Evolutionary conservation across 2,113 vertebrate genomes (phyloP), one percentile per base, ranked within the genome.

Genomic region (Cyprinodon variegatus): DNA sequence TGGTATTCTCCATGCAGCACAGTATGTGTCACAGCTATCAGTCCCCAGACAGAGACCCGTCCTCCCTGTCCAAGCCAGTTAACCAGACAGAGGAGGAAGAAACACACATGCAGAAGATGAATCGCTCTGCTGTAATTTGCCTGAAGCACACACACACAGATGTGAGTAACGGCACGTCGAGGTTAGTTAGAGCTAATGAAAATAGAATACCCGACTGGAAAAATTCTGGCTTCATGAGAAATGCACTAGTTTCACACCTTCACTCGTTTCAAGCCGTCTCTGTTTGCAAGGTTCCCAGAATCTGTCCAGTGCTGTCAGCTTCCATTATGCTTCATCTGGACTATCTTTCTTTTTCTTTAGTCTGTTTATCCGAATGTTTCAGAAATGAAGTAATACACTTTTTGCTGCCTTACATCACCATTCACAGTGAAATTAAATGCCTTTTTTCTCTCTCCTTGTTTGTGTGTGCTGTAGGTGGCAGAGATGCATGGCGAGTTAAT

Each of bases 401-500:
- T 14, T 61, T 3, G 38, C 11, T 57, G 14, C 38, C 14, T 71
- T 4, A 14, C 59, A 71, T 70, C 15, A 20, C 36, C 29, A 61
- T 77, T 4, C 15, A 0, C 3, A 20, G 3, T n/a, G 22, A 59
- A 10, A 80, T 71, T 74, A 41, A 78, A 70, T 43, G 79, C 77
- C 75, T 72, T 64, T 77, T 46, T 74, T 71, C 40, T 61, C 40
- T 63, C n/a, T 77, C 11, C 65, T 14, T 65, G 22, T 65, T n/a
- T 77, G 75, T 73, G 9, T 65, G 20, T 72, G n/a, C 70, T 64
- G 60, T 92, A 99, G 98, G 98, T 99, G 76, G 98, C 98, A 0
- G 98, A 99, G 94, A 99, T 99, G 98, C 98, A 99, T 1, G 98
- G 98, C 0, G 98, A 99, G 89, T 92, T 99, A 89, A 99, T 99